phyloP scores from a whole-genome alignment of 1,140 invertebrate genomes.

The Panagrolaimus sp. region DNA sequence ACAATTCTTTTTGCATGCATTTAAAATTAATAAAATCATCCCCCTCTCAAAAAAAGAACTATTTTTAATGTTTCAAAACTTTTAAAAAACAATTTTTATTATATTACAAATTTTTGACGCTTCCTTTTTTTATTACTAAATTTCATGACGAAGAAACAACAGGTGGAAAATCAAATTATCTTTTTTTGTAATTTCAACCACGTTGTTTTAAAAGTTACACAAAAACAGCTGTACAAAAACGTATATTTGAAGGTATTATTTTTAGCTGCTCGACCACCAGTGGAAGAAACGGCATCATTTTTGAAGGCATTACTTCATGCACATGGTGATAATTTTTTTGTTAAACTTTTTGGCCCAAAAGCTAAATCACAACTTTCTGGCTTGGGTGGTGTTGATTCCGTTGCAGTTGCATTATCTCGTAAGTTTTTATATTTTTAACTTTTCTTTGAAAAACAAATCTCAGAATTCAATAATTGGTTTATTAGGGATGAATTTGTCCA shows the following conservation, averaged over 20 bases:
- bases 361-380: constrained; percentile 79
- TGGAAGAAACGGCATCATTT: constrained; percentile 89
- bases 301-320: constrained; percentile 81
- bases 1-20: neutral
- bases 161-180: neutral
- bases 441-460: no score
- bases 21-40: neutral
- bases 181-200: neutral
- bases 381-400: constrained; percentile 83
- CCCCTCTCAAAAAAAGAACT: neutral
- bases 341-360: constrained; percentile 87
- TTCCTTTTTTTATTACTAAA: neutral
- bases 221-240: neutral
- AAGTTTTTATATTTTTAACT: constrained; percentile 48
- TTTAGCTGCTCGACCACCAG: constrained; percentile 85
- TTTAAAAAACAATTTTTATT: neutral
- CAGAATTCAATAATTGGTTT: no score
- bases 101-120: neutral
- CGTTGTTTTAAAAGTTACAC: neutral
- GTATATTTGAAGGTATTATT: constrained; percentile 18
- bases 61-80: neutral
- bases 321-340: constrained; percentile 88
- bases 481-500: no score
- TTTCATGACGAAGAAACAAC: neutral
- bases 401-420: constrained; percentile 88